Base-by-base conservation (phyloP, 2,113 vertebrate genomes). In the Labeo catla region DNA sequence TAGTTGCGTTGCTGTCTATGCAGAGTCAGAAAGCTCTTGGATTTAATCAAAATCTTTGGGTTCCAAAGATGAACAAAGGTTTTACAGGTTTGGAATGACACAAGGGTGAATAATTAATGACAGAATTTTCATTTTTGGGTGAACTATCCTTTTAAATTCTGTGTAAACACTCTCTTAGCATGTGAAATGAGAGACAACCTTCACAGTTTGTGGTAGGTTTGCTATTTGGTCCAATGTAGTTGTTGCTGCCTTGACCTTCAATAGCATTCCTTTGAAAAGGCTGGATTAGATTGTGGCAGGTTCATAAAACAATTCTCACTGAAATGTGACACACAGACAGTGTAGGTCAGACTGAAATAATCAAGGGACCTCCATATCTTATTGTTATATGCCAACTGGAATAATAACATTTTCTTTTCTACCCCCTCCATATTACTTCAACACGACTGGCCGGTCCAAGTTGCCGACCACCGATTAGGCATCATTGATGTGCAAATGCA, bases 401-500 rank as follows among this genome's bases (percentile, higher is more conserved):
- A 78, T n/a, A 57, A 57, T 45, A 73, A 73, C 0, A n/a, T 10
- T 21, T 72, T 72, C 8, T 78, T 54, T 78, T 59, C 77, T 45
- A 57, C 39, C 43, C 61, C 36, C 19, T 76, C 13, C 19, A 28
- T 59, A 63, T 80, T 63, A 23, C 39, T 61, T 80, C 57, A 28
- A 36, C 77, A 23, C 7, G 77, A 23, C 12, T 80, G 28, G 39
- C 19, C 21, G 12, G 36, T 39, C 39, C 28, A 59, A 78, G 23
- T 34, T 50, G 3, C 7, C 23, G 23, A 52, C 47, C 28, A 43
- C 52, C 9, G 50, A 78, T 36, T 43, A 9, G 36, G 77, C 39
- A 63, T 80, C 77, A 63, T 63, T 63, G 77, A 80, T 80, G 77
- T 80, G 77, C 39, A 80, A 63, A 80, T 80, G 54, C 0, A 1